Percentiles rank a stretch among this genome's conserved stretches.
Evolutionary conservation across 1,140 invertebrate genomes (phyloP).

Genomic region (Drosophila virilis): DNA sequence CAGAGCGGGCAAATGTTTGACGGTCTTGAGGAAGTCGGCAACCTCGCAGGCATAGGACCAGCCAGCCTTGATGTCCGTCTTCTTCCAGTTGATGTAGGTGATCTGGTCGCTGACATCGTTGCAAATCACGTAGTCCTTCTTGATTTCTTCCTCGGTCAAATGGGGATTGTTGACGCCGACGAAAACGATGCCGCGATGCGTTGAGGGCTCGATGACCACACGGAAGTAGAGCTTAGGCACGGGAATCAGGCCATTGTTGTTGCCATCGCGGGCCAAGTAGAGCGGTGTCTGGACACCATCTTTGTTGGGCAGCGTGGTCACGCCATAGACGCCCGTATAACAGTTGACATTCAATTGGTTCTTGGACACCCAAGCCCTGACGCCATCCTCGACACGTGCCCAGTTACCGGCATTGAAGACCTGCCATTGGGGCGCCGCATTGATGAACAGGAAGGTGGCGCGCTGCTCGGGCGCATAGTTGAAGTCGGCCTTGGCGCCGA

Average conservation of each 20-base stretch:
- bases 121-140: slow-evolving; percentile 85
- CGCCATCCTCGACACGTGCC: slow-evolving; percentile 85
- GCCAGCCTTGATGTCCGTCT: slow-evolving; percentile 85
- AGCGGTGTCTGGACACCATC: slow-evolving; percentile 84
- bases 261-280: slow-evolving; percentile 84
- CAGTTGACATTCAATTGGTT: slow-evolving; percentile 84
- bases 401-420: slow-evolving; percentile 88
- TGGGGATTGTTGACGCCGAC: slow-evolving; percentile 88
- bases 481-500: slow-evolving; percentile 89
- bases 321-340: slow-evolving; percentile 87
- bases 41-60: slow-evolving; percentile 89
- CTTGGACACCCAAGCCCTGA: slow-evolving; percentile 82
- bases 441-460: slow-evolving; percentile 88
- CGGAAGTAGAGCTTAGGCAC: slow-evolving; percentile 87
- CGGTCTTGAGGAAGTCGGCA: slow-evolving; percentile 86
- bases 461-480: slow-evolving; percentile 87
- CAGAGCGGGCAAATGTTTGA: slow-evolving; percentile 83
- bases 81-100: slow-evolving; percentile 85
- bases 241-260: slow-evolving; percentile 83
- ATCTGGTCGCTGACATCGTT: slow-evolving; percentile 85
- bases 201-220: slow-evolving; percentile 85
- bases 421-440: slow-evolving; percentile 88
- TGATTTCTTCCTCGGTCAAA: slow-evolving; percentile 73
- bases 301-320: slow-evolving; percentile 85
- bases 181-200: slow-evolving; percentile 85